Evolutionary conservation across 2,113 vertebrate species (phyloP).

Genomic region (Toxotes jaculatrix): DNA sequence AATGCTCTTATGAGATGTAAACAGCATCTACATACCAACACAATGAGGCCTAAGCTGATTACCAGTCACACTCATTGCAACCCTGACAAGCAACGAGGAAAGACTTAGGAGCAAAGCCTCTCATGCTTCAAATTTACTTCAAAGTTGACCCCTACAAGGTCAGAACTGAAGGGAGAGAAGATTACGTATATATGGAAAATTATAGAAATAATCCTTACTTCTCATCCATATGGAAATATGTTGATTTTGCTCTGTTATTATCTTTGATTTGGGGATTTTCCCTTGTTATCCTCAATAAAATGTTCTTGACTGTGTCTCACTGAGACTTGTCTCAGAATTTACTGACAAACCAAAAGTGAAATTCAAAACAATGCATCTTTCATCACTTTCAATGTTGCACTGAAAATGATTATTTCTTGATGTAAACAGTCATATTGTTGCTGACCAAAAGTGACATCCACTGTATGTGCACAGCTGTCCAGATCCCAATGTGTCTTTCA

Average conservation of each 20-base stretch:
- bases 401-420: constrained; percentile 25
- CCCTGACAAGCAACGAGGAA: constrained; percentile 34
- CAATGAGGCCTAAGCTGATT: constrained; percentile 73
- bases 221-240: neutral
- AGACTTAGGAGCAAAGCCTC: constrained; percentile 47
- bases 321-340: neutral
- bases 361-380: constrained; percentile 18
- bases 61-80: constrained; percentile 64
- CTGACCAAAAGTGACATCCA: constrained; percentile 10
- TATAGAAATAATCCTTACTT: constrained; percentile 14
- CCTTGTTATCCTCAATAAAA: constrained; percentile 19
- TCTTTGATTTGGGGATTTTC: constrained; percentile 3
- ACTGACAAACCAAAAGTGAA: constrained; percentile 32
- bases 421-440: constrained; percentile 7
- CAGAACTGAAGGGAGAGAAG: constrained; percentile 28
- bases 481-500: constrained; percentile 34
- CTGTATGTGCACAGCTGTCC: neutral
- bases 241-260: constrained; percentile 13
- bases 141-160: constrained; percentile 53
- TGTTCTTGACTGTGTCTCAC: neutral
- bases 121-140: constrained; percentile 44
- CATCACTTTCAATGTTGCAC: constrained; percentile 5
- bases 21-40: constrained; percentile 67
- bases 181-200: constrained; percentile 28
- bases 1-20: constrained; percentile 70